Conservation (phyloP, 2,113 vertebrate species). For the Plotosus lineatus region DNA sequence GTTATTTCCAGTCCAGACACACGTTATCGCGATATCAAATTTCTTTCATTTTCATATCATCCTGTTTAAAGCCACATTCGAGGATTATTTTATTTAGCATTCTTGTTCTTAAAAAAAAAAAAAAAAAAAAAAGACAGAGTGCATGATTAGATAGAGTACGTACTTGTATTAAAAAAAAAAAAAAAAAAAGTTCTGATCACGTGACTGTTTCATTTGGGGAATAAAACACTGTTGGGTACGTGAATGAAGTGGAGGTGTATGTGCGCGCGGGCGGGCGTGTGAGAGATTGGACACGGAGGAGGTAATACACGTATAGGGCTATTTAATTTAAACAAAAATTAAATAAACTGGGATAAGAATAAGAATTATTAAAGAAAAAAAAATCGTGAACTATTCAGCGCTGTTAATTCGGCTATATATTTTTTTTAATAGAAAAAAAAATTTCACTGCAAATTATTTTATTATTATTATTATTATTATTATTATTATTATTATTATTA, state of each 20-base stretch:
- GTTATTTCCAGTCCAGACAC: neutral
- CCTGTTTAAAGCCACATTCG: neutral
- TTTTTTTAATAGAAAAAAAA: neutral
- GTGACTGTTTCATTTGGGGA: neutral
- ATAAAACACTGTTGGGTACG: neutral
- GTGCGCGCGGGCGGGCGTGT: neutral
- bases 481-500: neutral
- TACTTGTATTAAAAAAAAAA: too few relatives aligned
- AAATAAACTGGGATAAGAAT: neutral
- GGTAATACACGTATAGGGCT: neutral
- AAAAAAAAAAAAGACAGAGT: too few relatives aligned
- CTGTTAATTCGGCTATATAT: neutral
- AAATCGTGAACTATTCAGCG: neutral
- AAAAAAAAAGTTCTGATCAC: constrained; percentile 17
- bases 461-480: neutral
- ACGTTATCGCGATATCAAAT: neutral
- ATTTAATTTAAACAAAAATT: neutral
- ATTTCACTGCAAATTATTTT: too few relatives aligned
- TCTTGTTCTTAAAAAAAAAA: too few relatives aligned
- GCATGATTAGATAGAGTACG: too few relatives aligned
- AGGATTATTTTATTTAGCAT: neutral
- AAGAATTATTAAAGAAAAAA: neutral
- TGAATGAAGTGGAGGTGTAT: neutral
- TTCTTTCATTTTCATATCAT: neutral
- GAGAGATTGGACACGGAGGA: constrained; percentile 9